phyloP scores from a whole-genome alignment of 2,797 vertebrate species.

The Bufotes viridis region DNA sequence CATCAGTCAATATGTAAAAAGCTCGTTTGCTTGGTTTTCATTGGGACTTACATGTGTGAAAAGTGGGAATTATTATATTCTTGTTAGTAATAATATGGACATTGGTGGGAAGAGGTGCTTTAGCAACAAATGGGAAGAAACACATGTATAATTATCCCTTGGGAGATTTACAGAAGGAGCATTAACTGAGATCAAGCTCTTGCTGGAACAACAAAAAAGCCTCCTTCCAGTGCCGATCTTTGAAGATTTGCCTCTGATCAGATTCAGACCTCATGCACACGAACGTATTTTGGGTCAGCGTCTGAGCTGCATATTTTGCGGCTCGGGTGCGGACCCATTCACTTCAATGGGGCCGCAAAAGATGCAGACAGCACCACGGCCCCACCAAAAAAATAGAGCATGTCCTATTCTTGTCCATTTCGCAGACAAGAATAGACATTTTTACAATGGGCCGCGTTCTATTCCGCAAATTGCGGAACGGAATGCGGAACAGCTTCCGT shows the following conservation, averaged over 20 bases:
- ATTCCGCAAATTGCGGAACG: no score
- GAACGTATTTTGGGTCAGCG: no score
- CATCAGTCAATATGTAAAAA: slow-evolving; percentile 5
- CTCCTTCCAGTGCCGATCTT: background rate
- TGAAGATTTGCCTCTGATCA: background rate
- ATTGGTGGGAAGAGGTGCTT: background rate
- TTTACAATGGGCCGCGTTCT: no score
- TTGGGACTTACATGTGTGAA: background rate
- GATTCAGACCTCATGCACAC: no score
- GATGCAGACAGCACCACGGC: no score
- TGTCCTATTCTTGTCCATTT: no score
- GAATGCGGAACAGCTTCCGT: no score
- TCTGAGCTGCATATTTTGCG: no score
- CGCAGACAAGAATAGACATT: no score
- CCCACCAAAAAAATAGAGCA: no score
- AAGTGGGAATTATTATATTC: background rate
- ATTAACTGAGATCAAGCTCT: background rate
- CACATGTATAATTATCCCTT: background rate
- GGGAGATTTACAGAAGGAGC: background rate
- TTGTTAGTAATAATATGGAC: background rate
- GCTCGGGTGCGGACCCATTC: no score
- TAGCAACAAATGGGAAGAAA: background rate
- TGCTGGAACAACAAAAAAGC: background rate
- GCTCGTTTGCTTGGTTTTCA: background rate
- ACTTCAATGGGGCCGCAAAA: no score